Evolutionary conservation across 2,888 invertebrate genomes (phyloP).

Genomic region (Oxystoma pomonae): DNA sequence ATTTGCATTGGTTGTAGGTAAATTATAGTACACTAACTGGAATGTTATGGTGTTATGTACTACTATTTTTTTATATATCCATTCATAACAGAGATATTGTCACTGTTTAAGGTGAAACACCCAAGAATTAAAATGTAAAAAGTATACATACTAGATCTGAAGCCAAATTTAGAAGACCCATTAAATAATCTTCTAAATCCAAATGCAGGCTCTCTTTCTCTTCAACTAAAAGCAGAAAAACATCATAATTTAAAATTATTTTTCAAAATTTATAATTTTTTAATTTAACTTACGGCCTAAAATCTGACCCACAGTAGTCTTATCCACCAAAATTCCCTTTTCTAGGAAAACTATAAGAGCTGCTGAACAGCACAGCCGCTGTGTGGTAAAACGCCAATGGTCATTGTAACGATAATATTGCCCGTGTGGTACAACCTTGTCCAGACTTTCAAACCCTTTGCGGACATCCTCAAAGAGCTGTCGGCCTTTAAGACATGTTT

Average conservation of each 20-base stretch:
- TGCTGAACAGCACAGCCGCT: constrained; percentile 73
- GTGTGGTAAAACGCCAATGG: constrained; percentile 81
- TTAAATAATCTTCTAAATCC: constrained; percentile 86
- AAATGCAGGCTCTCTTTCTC: constrained; percentile 78
- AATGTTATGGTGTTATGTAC: too few relatives aligned
- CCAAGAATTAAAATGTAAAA: too few relatives aligned
- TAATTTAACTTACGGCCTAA: constrained; percentile 60
- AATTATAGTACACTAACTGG: too few relatives aligned
- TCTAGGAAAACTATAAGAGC: constrained; percentile 79
- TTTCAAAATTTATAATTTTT: not conserved
- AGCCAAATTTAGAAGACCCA: constrained; percentile 77
- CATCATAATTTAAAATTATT: not conserved
- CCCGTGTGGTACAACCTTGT: constrained; percentile 63
- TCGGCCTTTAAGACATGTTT: constrained; percentile 62
- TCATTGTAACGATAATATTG: constrained; percentile 87
- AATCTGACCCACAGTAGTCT: constrained; percentile 71
- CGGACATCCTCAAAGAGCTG: constrained; percentile 63
- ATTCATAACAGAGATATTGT: too few relatives aligned
- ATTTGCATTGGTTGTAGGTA: too few relatives aligned
- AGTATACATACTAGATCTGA: constrained; percentile 76
- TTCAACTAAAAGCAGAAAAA: constrained; percentile 57
- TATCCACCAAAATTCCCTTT: constrained; percentile 67
- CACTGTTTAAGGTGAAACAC: too few relatives aligned
- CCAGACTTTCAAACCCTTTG: constrained; percentile 60
- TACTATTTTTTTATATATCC: too few relatives aligned